Evolutionary conservation across 2,113 vertebrate genomes (phyloP), one percentile per base, ranked within the genome.

Genomic region (Thunnus maccoyii): DNA sequence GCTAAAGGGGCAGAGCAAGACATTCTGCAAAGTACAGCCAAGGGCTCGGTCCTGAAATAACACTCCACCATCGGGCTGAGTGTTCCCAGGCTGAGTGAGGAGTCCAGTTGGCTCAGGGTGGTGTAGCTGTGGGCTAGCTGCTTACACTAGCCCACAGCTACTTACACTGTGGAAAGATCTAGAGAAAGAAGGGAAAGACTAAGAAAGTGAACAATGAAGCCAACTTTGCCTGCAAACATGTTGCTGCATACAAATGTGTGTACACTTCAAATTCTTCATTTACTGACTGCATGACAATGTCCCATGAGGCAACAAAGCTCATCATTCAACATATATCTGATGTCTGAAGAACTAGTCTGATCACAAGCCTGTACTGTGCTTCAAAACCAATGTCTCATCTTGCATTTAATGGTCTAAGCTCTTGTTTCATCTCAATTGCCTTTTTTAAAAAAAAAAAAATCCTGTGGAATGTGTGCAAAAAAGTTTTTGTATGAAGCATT

Each of bases 31-130:
- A 64, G 51, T 65, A 73, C 46, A 73, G 76, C 86, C 80, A 56
- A 30, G 17, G 72, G 80, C 72, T 30, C 50, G 17, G 68, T 72
- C 68, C 83, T 74, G 55, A 77, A 88, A 82, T 76, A 85, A 77
- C 57, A 44, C 15, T 67, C 60, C 52, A 47, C 41, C 76, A 74
- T 79, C 65, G 62, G 69, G 3, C 68, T 41, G 30, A 65, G 61
- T 54, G 44, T 87, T 77, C 78, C 72, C 79, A 70, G 51, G 20
- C 48, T 46, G 18, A 56, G 48, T 30, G 57, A 72, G 51, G 61
- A 67, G 66, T 76, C 75, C 80, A 73, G 48, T 36, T 51, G 67
- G 76, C 47, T 32, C 56, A 20, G 51, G 32, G 27, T 32, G 36
- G 16, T 27, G 66, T 64, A 73, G 72, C 81, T 84, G 60, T 32